Evolutionary conservation across 2,113 vertebrate species (phyloP).

Genomic region (Pungitius pungitius): DNA sequence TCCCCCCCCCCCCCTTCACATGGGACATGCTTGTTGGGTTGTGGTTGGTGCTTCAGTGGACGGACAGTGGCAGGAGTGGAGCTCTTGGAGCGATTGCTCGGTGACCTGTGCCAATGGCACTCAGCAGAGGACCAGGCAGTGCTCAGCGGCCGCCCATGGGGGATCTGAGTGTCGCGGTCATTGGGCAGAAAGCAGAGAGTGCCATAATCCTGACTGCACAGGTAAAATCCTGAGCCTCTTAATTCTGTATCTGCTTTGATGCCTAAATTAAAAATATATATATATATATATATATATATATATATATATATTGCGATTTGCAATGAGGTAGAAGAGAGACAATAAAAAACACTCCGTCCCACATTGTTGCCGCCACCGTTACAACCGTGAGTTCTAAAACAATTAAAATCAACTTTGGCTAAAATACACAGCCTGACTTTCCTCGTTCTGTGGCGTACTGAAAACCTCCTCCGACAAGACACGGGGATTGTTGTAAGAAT

Average conservation of each 20-base stretch:
- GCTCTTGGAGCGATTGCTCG: slow-evolving; percentile 95
- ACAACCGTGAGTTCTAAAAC: not conserved
- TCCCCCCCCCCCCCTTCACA: slow-evolving; percentile 51
- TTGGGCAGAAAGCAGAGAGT: slow-evolving; percentile 97
- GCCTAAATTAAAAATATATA: slow-evolving; percentile 64
- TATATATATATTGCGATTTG: slow-evolving; percentile 44
- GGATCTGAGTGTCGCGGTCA: slow-evolving; percentile 97
- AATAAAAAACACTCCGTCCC: not conserved
- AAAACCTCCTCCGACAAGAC: slow-evolving; percentile 30
- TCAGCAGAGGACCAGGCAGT: slow-evolving; percentile 95
- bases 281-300: too few species aligned
- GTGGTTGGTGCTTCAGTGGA: slow-evolving; percentile 87
- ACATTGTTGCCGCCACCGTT: slow-evolving; percentile 11
- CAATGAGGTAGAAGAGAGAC: slow-evolving; percentile 20
- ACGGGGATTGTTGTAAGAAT: slow-evolving; percentile 41
- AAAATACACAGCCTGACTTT: slow-evolving; percentile 11
- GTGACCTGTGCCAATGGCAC: slow-evolving; percentile 98
- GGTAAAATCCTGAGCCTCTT: slow-evolving; percentile 82
- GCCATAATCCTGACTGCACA: slow-evolving; percentile 94
- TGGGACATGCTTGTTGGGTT: slow-evolving; percentile 69
- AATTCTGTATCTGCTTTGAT: slow-evolving; percentile 61
- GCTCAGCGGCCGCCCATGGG: slow-evolving; percentile 93
- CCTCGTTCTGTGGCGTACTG: slow-evolving; percentile 9
- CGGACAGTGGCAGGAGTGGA: slow-evolving; percentile 99
- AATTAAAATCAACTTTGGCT: not conserved